Conservation (phyloP, 2,888 invertebrate species). For the Aplocera efformata region DNA sequence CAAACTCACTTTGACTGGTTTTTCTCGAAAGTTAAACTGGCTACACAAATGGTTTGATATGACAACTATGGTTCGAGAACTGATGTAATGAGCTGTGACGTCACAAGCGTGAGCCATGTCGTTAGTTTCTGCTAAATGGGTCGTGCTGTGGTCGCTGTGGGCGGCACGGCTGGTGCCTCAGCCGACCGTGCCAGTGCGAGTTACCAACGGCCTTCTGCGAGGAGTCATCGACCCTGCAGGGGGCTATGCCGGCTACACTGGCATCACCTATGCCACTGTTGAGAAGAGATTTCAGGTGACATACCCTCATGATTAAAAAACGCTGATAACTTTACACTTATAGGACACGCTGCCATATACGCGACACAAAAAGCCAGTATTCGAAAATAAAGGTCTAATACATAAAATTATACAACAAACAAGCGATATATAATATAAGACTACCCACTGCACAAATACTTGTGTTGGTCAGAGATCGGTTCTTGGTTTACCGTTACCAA, state of each 20-base stretch:
- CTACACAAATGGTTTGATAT: too few relatives aligned
- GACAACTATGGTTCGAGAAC: too few relatives aligned
- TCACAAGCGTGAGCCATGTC: background rate
- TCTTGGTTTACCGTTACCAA: too few relatives aligned
- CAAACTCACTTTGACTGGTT: too few relatives aligned
- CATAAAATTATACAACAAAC: too few relatives aligned
- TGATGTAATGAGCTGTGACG: background rate
- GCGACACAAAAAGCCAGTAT: too few relatives aligned
- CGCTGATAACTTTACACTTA: background rate
- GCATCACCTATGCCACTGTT: slow-evolving; percentile 58
- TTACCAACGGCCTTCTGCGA: slow-evolving; percentile 48
- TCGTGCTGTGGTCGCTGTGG: slow-evolving; percentile 65
- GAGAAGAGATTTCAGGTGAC: slow-evolving; percentile 53
- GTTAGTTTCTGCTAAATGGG: slow-evolving; percentile 42
- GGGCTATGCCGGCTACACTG: slow-evolving; percentile 43
- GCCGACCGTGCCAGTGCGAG: slow-evolving; percentile 44
- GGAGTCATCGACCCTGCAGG: slow-evolving; percentile 52
- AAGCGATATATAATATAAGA: too few relatives aligned
- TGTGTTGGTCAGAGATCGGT: too few relatives aligned
- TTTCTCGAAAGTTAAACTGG: too few relatives aligned
- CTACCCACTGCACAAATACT: too few relatives aligned
- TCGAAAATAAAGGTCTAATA: too few relatives aligned
- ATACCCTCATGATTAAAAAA: slow-evolving; percentile 1
- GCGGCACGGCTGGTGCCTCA: slow-evolving; percentile 57
- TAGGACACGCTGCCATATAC: too few relatives aligned